phyloP scores from a whole-genome alignment of 2,888 invertebrate genomes.

The Troglohyphantes excavatus region DNA sequence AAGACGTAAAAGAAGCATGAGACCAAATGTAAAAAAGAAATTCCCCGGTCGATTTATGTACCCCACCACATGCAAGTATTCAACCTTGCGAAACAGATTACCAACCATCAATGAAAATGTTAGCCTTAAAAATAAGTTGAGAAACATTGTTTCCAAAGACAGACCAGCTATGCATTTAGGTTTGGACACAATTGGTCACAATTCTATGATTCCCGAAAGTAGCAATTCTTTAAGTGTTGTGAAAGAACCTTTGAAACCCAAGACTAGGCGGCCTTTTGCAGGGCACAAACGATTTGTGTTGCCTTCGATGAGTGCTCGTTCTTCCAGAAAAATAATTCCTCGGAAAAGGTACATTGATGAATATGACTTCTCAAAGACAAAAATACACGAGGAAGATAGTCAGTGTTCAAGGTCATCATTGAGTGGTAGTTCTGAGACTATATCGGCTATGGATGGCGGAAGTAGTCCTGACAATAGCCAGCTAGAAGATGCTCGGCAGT shows the following conservation, averaged over 20 bases:
- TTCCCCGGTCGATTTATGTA: slow-evolving; percentile 46
- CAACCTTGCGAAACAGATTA: slow-evolving; percentile 13
- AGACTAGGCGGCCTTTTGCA: slow-evolving; percentile 34
- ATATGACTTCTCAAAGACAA: slow-evolving; percentile 23
- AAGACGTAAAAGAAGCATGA: slow-evolving; percentile 45
- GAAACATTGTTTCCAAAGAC: not conserved
- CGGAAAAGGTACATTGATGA: slow-evolving; percentile 73
- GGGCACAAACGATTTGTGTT: slow-evolving; percentile 63
- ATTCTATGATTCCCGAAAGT: not conserved
- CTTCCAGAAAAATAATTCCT: slow-evolving; percentile 75
- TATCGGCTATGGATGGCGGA: slow-evolving; percentile 74
- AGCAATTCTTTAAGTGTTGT: not conserved
- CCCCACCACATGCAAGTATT: slow-evolving; percentile 26
- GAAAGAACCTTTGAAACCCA: not conserved
- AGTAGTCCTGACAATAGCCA: slow-evolving; percentile 70
- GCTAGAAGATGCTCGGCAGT: slow-evolving; percentile 22
- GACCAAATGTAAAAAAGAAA: slow-evolving; percentile 68
- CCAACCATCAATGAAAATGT: slow-evolving; percentile 12
- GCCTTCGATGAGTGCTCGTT: slow-evolving; percentile 68
- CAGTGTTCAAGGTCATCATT: slow-evolving; percentile 60
- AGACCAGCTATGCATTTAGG: not conserved
- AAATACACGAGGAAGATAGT: slow-evolving; percentile 50
- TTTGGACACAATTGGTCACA: not conserved
- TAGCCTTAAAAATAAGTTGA: slow-evolving; percentile 10
- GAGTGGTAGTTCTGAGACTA: slow-evolving; percentile 70